Percentiles rank a stretch among this genome's conserved stretches.
Conservation (phyloP, 2,113 vertebrate species). For the Camelus dromedarius region DNA sequence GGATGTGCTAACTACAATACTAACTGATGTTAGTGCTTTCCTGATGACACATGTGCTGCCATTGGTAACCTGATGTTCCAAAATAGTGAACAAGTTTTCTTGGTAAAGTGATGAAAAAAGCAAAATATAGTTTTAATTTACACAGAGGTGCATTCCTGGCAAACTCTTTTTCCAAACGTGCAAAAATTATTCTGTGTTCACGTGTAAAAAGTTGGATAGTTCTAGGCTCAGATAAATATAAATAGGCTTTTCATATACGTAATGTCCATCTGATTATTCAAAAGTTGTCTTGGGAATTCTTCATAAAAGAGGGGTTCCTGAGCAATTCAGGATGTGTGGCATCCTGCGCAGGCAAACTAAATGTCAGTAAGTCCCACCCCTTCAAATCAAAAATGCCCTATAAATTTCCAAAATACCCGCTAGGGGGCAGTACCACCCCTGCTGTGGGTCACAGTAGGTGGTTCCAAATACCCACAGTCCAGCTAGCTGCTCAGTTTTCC, state of each 20-base stretch:
- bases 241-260: background rate
- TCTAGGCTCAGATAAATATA: background rate
- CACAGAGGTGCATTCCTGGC: background rate
- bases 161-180: slow-evolving; percentile 11
- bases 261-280: background rate
- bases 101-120: background rate
- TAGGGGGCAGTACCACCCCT: background rate
- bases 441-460: background rate
- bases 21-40: background rate
- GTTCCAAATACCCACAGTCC: background rate
- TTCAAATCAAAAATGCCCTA: background rate
- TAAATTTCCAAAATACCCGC: background rate
- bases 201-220: background rate
- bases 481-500: background rate
- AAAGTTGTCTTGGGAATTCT: background rate
- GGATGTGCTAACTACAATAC: background rate
- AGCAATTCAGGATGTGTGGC: background rate
- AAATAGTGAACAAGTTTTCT: background rate
- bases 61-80: background rate
- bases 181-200: background rate
- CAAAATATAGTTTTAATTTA: background rate
- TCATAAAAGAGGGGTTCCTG: background rate
- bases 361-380: background rate
- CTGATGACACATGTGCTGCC: background rate
- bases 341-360: background rate